These are phyloP conservation scores for Pterobdella sp. DNA, from an alignment of 2,888 invertebrate genomes.

Conservation along the genomic window DNA sequence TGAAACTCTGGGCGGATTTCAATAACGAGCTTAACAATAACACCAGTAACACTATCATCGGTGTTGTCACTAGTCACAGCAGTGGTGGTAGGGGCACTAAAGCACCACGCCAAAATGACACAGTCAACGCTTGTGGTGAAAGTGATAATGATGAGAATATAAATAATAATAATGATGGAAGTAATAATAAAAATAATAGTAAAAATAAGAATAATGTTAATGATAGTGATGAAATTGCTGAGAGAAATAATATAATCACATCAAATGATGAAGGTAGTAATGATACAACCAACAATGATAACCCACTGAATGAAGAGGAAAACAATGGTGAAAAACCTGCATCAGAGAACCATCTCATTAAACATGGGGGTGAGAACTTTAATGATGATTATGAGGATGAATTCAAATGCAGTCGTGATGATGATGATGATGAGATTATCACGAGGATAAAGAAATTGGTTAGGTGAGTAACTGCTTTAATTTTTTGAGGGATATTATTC, in stretches of 20 bases:
- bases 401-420: conserved; percentile 9
- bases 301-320: background rate
- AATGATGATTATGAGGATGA: background rate
- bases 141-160: background rate
- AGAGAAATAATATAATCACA: background rate
- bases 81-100: background rate
- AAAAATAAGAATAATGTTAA: background rate
- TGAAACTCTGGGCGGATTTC: conserved; percentile 74
- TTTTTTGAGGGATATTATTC: too few species aligned
- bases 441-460: too few species aligned
- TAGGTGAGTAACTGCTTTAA: too few species aligned
- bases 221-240: background rate
- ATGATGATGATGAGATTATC: conserved; percentile 11
- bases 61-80: background rate
- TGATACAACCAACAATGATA: background rate
- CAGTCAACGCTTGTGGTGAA: background rate
- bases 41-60: background rate
- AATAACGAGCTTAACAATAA: conserved; percentile 55
- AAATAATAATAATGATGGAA: background rate
- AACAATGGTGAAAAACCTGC: background rate
- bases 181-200: background rate
- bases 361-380: background rate
- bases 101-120: background rate
- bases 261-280: background rate
- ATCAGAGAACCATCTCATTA: background rate